These are phyloP conservation scores for Hirtodrosophila cameraria DNA, from an alignment of 2,888 invertebrate genomes.

Conservation along the genomic window DNA sequence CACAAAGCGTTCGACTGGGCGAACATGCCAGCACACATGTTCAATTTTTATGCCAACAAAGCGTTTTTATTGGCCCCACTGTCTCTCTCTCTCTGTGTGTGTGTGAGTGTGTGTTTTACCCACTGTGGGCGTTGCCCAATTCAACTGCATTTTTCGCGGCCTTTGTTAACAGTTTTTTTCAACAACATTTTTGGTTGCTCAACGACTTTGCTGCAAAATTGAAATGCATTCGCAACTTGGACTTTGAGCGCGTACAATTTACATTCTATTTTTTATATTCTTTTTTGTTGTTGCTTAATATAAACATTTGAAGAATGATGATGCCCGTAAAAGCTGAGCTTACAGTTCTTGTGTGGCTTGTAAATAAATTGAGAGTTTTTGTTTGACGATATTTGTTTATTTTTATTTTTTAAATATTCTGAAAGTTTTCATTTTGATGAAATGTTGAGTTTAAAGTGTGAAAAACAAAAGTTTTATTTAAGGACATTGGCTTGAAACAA, in stretches of 20 bases:
- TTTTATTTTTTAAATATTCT: no score
- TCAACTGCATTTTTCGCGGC: constrained; percentile 61
- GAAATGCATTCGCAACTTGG: constrained; percentile 64
- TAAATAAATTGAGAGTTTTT: background rate
- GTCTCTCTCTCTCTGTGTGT: constrained; percentile 1
- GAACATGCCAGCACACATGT: constrained; percentile 54
- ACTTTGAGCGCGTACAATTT: constrained; percentile 55
- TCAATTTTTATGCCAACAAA: constrained; percentile 73
- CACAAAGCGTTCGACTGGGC: constrained; percentile 25
- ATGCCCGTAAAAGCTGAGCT: constrained; percentile 25
- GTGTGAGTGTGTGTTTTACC: constrained; percentile 1
- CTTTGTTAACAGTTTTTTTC: constrained; percentile 58
- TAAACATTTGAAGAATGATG: constrained; percentile 28
- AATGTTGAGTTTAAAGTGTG: no score
- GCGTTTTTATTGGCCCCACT: constrained; percentile 58
- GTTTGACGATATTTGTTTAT: no score
- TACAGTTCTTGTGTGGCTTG: constrained; percentile 21
- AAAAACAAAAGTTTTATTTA: no score
- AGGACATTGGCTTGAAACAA: no score
- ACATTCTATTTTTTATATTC: constrained; percentile 24
- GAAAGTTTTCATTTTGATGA: no score
- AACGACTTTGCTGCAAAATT: constrained; percentile 50
- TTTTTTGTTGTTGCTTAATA: constrained; percentile 24
- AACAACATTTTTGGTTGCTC: constrained; percentile 1
- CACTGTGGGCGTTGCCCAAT: constrained; percentile 22